A percentile compares a stretch with the other conserved stretches of the same genome.
These are phyloP conservation scores for Botia almorhae DNA, from an alignment of 2,797 vertebrate species.

Conservation along the genomic window DNA sequence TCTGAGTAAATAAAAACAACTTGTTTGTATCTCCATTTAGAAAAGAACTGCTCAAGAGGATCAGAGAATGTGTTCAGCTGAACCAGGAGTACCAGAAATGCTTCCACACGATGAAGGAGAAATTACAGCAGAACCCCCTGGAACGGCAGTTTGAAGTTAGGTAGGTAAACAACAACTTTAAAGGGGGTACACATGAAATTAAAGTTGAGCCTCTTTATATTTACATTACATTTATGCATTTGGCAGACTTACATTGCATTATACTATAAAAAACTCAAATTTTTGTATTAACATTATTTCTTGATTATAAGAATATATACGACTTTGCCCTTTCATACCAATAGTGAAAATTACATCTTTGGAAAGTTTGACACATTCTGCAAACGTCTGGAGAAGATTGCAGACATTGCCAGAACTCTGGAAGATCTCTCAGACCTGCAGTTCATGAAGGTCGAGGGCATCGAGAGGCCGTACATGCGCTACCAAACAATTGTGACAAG, in stretches of 20 bases:
- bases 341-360: slow-evolving; percentile 87
- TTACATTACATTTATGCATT: too few relatives aligned
- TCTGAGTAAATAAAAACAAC: not conserved
- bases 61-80: slow-evolving; percentile 77
- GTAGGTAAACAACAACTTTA: slow-evolving; percentile 59
- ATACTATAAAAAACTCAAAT: too few relatives aligned
- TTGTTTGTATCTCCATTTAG: slow-evolving; percentile 62
- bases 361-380: slow-evolving; percentile 87
- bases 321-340: not conserved
- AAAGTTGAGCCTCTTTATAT: not conserved
- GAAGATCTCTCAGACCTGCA: slow-evolving; percentile 78
- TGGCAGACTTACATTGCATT: too few relatives aligned
- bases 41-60: slow-evolving; percentile 74
- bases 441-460: slow-evolving; percentile 81
- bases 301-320: too few relatives aligned
- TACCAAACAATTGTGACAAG: slow-evolving; percentile 77
- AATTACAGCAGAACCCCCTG: slow-evolving; percentile 73
- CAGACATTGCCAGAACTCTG: slow-evolving; percentile 77
- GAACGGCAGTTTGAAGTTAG: slow-evolving; percentile 75
- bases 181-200: slow-evolving; percentile 68
- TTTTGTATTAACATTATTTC: too few relatives aligned
- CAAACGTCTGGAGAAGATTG: slow-evolving; percentile 82
- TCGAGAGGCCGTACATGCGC: slow-evolving; percentile 75
- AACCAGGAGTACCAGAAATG: slow-evolving; percentile 79
- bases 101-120: slow-evolving; percentile 75